Conservation (phyloP, 2,888 invertebrate species). For the Nesidiocoris tenuis region DNA sequence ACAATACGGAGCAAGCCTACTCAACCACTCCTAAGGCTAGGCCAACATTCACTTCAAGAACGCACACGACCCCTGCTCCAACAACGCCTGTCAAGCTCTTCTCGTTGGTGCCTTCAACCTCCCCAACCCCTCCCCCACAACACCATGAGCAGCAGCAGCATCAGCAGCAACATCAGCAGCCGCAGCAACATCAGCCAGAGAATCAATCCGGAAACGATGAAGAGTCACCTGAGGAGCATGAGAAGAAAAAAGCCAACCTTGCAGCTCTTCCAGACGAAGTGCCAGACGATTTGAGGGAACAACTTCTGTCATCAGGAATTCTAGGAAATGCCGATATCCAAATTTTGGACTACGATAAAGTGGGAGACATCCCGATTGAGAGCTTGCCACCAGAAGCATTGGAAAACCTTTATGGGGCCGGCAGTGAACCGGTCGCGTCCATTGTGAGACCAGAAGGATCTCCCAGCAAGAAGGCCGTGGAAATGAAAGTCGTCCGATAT, state of each 20-base stretch:
- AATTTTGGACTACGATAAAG: constrained; percentile 82
- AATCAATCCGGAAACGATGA: constrained; percentile 53
- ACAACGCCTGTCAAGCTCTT: constrained; percentile 4
- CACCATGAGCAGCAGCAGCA: neutral
- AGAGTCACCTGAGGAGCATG: constrained; percentile 53
- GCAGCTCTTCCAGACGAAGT: constrained; percentile 74
- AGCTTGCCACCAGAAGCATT: constrained; percentile 81
- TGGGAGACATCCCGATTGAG: constrained; percentile 80
- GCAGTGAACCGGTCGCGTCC: constrained; percentile 70
- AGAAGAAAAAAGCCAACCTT: constrained; percentile 59
- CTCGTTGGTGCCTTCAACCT: constrained; percentile 10
- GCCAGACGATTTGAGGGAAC: constrained; percentile 80
- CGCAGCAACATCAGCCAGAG: neutral
- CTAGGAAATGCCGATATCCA: constrained; percentile 85
- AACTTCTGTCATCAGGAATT: constrained; percentile 80
- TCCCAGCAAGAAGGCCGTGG: constrained; percentile 54
- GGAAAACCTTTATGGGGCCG: constrained; percentile 82
- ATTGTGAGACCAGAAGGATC: constrained; percentile 63
- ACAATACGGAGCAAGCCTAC: constrained; percentile 14
- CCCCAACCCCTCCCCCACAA: neutral
- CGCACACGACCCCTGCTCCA: constrained; percentile 10
- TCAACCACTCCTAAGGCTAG: constrained; percentile 22
- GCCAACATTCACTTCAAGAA: constrained; percentile 31
- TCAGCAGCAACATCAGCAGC: neutral
- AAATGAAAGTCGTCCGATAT: constrained; percentile 80